A percentile compares a stretch with the other conserved stretches of the same genome.
Evolutionary conservation across 2,888 invertebrate species (phyloP).

Genomic region (Mactromeris polynyma): DNA sequence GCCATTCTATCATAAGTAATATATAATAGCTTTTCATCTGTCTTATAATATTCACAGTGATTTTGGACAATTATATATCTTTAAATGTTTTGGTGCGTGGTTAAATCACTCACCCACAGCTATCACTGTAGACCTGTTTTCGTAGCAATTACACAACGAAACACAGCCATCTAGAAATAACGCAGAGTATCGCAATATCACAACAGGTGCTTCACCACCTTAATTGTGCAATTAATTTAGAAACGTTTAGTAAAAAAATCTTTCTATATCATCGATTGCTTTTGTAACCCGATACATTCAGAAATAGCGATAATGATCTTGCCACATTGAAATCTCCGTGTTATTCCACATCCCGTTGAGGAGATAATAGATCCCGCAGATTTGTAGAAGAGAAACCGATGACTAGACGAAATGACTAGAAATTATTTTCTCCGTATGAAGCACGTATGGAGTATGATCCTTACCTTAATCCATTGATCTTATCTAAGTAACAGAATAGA

Average conservation of each 20-base stretch:
- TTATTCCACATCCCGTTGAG: not conserved
- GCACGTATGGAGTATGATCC: not conserved
- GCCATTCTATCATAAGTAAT: no score
- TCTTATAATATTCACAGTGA: no score
- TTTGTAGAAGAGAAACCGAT: slow-evolving; percentile 7
- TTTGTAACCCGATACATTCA: not conserved
- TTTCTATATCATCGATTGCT: slow-evolving; percentile 7
- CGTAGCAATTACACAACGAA: not conserved
- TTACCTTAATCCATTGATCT: not conserved
- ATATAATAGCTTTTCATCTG: no score
- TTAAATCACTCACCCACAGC: not conserved
- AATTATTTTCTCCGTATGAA: not conserved
- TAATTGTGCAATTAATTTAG: slow-evolving; percentile 5
- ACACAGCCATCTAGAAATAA: not conserved
- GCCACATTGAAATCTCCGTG: slow-evolving; percentile 2
- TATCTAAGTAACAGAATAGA: not conserved
- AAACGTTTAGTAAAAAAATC: not conserved
- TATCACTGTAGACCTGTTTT: not conserved
- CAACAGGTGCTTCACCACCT: not conserved
- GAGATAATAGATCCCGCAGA: slow-evolving; percentile 8
- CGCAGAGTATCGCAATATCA: not conserved
- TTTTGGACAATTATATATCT: no score
- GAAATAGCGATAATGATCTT: not conserved
- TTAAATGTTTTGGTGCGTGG: no score
- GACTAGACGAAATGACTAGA: slow-evolving; percentile 1